Conservation (phyloP, 2,888 invertebrate genomes). For the Pristionchus entomophagus region DNA sequence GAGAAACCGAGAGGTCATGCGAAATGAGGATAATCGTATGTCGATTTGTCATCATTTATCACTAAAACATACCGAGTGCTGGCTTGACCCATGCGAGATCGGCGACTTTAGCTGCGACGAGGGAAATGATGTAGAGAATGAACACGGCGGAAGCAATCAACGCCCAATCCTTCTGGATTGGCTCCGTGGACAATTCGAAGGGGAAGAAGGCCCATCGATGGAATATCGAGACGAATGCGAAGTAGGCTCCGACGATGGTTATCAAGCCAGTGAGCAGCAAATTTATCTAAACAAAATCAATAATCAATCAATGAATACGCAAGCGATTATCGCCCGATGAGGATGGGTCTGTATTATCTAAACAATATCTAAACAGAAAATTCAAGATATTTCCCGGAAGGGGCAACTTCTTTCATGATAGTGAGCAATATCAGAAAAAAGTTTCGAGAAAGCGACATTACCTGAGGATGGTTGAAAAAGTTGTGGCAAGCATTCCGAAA, state of each 20-base stretch:
- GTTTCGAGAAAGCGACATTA: background rate
- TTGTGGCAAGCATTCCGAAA: slow-evolving; percentile 48
- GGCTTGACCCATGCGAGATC: slow-evolving; percentile 46
- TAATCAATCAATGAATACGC: no score
- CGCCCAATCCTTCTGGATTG: background rate
- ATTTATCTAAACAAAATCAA: slow-evolving; percentile 29
- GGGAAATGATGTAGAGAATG: slow-evolving; percentile 28
- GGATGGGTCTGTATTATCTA: background rate
- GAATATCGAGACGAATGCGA: slow-evolving; percentile 12
- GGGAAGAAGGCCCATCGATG: slow-evolving; percentile 48
- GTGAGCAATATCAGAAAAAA: background rate
- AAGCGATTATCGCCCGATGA: no score
- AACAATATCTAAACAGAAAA: background rate
- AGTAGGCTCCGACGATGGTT: background rate
- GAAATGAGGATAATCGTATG: no score
- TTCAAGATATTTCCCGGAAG: no score
- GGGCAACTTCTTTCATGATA: no score
- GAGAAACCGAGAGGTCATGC: no score
- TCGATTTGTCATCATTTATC: no score
- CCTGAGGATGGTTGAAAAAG: slow-evolving; percentile 50
- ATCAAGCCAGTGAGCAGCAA: slow-evolving; percentile 21
- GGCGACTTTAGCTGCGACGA: slow-evolving; percentile 31
- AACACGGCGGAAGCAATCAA: slow-evolving; percentile 11
- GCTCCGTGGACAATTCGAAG: background rate
- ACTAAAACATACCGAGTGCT: slow-evolving; percentile 4